Base-by-base conservation (phyloP, 2,113 vertebrate genomes). In the Archocentrus centrarchus region DNA sequence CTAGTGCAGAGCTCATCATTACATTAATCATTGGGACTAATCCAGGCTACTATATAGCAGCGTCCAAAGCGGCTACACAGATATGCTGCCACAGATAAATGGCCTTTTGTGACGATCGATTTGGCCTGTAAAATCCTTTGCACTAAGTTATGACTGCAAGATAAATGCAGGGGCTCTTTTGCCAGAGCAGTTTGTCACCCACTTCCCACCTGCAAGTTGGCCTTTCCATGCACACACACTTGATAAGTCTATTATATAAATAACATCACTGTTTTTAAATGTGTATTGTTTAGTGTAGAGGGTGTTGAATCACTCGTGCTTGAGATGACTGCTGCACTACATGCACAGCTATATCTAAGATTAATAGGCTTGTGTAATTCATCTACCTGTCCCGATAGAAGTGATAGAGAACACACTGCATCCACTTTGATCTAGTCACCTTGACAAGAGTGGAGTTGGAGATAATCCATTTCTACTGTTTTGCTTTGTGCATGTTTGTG, bases 91-190 rank as follows among this genome's bases (percentile, higher is more conserved):
- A 55, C 75, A 82, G 86, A 92, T 88, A 86, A 91, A 91, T 80
- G 59, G 11, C 55, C 58, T n/a, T 41, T 80, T 39, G 10, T 20
- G 77, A 80, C 20, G 44, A 93, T 92, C 59, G 47, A 87, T 87
- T 70, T 13, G 32, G n/a, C 70, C 82, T 85, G 14, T 88, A 80
- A 86, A 86, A 89, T 81, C 77, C 60, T 58, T 37, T 59, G 75
- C 4, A 30, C 77, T 63, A 84, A 88, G 62, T 93, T 90, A 88
- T 90, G 89, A 90, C 85, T 84, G 39, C 58, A 78, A 91, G 81
- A 93, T 75, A 83, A 89, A 92, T 66, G 68, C 77, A 32, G 27
- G 68, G 79, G 3, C 20, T 27, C 78, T 87, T 86, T 50, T 30
- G 53, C 58, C 39, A 11, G 20, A 77, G 84, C 83, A 61, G 32